phyloP scores from a whole-genome alignment of 2,888 invertebrate species.

The Pimpla rufipes region DNA sequence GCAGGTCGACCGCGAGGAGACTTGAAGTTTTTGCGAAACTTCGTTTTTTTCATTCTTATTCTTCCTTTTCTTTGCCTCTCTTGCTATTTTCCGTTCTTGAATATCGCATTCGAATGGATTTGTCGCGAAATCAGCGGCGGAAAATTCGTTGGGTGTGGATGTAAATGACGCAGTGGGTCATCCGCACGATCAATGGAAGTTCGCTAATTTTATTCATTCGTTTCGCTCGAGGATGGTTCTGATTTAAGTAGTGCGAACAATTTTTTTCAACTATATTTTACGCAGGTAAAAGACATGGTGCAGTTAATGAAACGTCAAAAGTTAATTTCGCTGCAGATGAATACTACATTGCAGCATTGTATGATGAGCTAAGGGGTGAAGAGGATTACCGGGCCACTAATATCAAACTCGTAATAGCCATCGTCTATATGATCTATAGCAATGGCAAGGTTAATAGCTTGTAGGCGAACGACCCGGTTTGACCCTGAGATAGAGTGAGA shows the following conservation, averaged over 20 bases:
- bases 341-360: too few relatives aligned
- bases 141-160: slow-evolving; percentile 28
- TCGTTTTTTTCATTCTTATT: slow-evolving; percentile 49
- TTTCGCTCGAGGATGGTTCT: background rate
- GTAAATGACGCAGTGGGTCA: slow-evolving; percentile 24
- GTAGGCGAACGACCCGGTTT: slow-evolving; percentile 73
- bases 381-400: background rate
- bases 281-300: too few relatives aligned
- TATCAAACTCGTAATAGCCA: background rate
- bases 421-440: background rate
- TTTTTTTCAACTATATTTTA: too few relatives aligned
- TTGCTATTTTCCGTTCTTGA: slow-evolving; percentile 28
- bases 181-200: background rate
- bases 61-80: slow-evolving; percentile 36
- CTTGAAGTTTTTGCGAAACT: slow-evolving; percentile 65
- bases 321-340: too few relatives aligned
- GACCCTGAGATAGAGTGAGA: slow-evolving; percentile 62
- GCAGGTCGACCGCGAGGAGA: slow-evolving; percentile 55
- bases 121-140: slow-evolving; percentile 26
- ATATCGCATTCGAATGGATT: slow-evolving; percentile 15
- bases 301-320: too few relatives aligned
- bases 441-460: slow-evolving; percentile 71
- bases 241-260: too few relatives aligned
- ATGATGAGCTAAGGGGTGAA: background rate
- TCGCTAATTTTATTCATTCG: slow-evolving; percentile 10